Base-by-base conservation (phyloP, 1,140 invertebrate species). In the Pseudomyrmex sp. region DNA sequence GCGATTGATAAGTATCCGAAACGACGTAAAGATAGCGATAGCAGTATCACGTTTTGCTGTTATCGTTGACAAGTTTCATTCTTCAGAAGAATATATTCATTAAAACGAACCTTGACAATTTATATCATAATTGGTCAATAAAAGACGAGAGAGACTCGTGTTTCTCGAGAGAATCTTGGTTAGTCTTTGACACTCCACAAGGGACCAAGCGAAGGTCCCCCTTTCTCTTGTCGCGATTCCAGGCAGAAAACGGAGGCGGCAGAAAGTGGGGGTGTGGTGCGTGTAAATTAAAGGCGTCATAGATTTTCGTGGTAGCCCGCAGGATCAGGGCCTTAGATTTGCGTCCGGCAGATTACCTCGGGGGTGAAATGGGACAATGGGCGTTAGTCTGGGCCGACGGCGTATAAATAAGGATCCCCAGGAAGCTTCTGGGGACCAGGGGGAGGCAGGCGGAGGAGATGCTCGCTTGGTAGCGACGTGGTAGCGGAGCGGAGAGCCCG, bases 301-400 rank as follows among this genome's bases (percentile, higher is more conserved):
- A 94, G 93, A 94, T 94, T 94, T 94, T 92, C 92, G 91, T 88
- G 92, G 93, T 93, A 94, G 92, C 93, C 94, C 93, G 93, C 93
- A 94, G 93, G 94, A 94, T 94, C 93, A 94, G 92, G 91, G 92
- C 93, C 93, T 94, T 94, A 94, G 93, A 94, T 94, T 94, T 94
- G 94, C 93, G 93, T 94, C 93, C 92, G 91, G 91, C 93, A 94
- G 94, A 94, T 94, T 94, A 94, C 92, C 90, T 90, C 89, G 87
- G 90, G 90, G 92, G 89, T 93, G 91, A 94, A 94, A 94, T 94
- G 93, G 94, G 93, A 94, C 93, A 94, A 94, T 94, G 93, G 93
- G 93, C 93, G 93, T 93, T 94, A 94, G 92, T 93, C 91, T 93
- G 90, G 88, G 92, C 89, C 92, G 91, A 93, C 91, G 92, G 91